Conservation (phyloP, 2,113 vertebrate species). For the Melanerpes aurifrons region DNA sequence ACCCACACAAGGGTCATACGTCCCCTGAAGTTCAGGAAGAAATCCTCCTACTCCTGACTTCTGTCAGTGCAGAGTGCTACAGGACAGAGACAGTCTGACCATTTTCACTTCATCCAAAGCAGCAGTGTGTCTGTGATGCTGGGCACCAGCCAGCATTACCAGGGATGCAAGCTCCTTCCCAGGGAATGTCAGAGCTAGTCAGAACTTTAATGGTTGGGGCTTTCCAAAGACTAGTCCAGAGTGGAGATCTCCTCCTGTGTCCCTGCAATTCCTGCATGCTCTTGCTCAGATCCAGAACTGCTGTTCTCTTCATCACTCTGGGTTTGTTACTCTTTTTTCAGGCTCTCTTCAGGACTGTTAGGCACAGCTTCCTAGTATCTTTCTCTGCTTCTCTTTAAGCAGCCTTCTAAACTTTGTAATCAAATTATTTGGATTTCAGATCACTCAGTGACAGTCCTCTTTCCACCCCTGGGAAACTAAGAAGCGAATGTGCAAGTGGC, state of each 20-base stretch:
- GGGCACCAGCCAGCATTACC: neutral
- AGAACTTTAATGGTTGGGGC: neutral
- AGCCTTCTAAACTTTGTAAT: neutral
- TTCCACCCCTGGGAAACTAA: neutral
- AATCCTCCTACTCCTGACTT: neutral
- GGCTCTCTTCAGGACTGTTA: neutral
- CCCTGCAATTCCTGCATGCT: neutral
- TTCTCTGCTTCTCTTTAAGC: neutral
- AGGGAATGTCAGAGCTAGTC: neutral
- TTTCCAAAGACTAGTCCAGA: neutral
- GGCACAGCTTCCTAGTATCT: neutral
- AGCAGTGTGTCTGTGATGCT: neutral
- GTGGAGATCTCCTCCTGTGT: neutral
- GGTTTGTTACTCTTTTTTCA: neutral
- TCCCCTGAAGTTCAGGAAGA: neutral
- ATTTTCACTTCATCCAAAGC: neutral
- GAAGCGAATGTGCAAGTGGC: neutral
- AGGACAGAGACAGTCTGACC: neutral
- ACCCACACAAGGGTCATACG: neutral
- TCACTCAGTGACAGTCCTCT: neutral
- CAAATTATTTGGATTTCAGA: neutral
- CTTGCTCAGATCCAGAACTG: neutral
- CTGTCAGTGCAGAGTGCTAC: neutral
- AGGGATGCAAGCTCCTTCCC: neutral
- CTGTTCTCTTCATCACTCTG: neutral